These are phyloP conservation scores for Columba livia DNA, from an alignment of 2,113 vertebrate species.

Conservation along the genomic window DNA sequence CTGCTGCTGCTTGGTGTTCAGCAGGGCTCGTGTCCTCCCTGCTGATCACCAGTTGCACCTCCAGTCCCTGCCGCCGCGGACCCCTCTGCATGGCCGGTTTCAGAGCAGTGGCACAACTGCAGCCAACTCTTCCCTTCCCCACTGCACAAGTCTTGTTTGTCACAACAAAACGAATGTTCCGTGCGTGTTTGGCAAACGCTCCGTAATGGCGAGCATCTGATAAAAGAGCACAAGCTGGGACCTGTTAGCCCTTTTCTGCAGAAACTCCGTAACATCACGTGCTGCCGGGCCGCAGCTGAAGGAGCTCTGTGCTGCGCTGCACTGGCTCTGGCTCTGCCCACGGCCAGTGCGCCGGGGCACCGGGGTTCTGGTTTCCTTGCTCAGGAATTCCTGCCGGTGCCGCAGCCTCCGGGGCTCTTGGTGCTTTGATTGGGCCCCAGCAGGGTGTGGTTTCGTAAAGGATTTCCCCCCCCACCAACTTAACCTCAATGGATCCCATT, in stretches of 20 bases:
- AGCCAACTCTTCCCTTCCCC: neutral
- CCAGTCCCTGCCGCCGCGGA: neutral
- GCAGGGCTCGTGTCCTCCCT: neutral
- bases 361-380: neutral
- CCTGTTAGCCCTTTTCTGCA: conserved; percentile 8
- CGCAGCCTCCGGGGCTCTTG: neutral
- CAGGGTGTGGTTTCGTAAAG: neutral
- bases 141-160: neutral
- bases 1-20: neutral
- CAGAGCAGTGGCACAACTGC: neutral
- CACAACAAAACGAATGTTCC: neutral
- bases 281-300: conserved; percentile 2
- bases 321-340: neutral
- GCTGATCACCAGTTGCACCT: neutral
- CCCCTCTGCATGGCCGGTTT: neutral
- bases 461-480: neutral
- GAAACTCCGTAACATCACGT: neutral
- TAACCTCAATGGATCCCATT: neutral
- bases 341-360: neutral
- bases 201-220: neutral
- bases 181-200: neutral
- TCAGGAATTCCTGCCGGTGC: neutral
- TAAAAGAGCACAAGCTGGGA: conserved; percentile 51
- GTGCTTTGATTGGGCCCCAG: neutral
- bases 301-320: neutral